phyloP scores from a whole-genome alignment of 2,113 vertebrate genomes.

The Megaleporinus macrocephalus region DNA sequence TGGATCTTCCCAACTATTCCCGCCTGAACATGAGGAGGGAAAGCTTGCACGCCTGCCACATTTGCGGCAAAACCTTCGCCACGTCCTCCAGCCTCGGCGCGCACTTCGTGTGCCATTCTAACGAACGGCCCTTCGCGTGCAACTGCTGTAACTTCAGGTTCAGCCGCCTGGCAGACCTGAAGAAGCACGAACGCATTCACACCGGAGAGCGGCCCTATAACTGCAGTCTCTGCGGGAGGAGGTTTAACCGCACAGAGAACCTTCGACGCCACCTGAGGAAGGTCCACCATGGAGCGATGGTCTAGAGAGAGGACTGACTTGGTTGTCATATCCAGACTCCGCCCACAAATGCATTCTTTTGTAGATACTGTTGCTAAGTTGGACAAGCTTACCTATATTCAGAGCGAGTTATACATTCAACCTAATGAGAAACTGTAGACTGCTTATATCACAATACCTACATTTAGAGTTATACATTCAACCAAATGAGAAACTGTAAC shows the following conservation, averaged over 20 bases:
- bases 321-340: no score
- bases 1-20: neutral
- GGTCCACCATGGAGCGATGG: conserved; percentile 32
- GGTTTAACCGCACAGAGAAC: conserved; percentile 53
- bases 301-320: neutral
- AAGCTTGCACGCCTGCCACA: conserved; percentile 53
- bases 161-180: conserved; percentile 68
- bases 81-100: conserved; percentile 52
- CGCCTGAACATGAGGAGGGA: neutral
- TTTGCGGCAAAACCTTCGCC: conserved; percentile 67
- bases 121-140: conserved; percentile 64
- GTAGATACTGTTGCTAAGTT: no score
- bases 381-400: no score
- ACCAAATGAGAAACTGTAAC: no score
- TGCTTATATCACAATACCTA: no score
- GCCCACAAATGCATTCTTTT: no score
- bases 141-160: conserved; percentile 63
- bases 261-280: conserved; percentile 50
- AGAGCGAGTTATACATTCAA: no score
- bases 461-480: no score
- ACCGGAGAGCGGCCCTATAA: conserved; percentile 67
- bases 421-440: no score
- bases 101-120: conserved; percentile 52
- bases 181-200: conserved; percentile 66
- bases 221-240: conserved; percentile 59